Conservation (phyloP, 2,888 invertebrate genomes). For the Prenolepis imparis region DNA sequence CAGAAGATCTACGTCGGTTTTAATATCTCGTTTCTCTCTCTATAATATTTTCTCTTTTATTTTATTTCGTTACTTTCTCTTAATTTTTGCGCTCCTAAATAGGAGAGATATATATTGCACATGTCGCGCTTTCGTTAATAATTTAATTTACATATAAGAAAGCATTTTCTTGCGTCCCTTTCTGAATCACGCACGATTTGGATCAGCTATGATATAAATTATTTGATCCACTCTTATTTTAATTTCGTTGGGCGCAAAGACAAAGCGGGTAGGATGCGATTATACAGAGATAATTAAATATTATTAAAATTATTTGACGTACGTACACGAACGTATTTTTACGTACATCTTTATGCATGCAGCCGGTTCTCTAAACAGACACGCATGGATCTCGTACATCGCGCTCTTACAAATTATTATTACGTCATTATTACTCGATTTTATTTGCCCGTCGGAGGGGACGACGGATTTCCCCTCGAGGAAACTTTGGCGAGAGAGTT, state of each 20-base stretch:
- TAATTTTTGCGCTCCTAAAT: neutral
- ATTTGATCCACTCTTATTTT: neutral
- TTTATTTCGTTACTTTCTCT: neutral
- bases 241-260: neutral
- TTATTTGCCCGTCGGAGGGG: constrained; percentile 39
- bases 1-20: neutral
- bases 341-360: neutral
- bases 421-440: constrained; percentile 29
- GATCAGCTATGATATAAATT: neutral
- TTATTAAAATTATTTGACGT: neutral
- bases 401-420: constrained; percentile 42
- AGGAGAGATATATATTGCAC: no score
- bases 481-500: constrained; percentile 77
- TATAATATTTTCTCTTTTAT: neutral
- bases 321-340: neutral
- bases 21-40: neutral
- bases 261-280: neutral
- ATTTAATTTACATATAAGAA: neutral
- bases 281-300: neutral
- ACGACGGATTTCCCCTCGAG: constrained; percentile 46
- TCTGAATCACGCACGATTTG: neutral
- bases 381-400: neutral
- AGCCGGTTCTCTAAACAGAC: no score
- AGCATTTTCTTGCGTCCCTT: neutral
- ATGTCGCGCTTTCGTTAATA: neutral